Evolutionary conservation across 2,888 invertebrate genomes (phyloP), one percentile per base, ranked within the genome.

Genomic region (Cryptocheilus praepositus): DNA sequence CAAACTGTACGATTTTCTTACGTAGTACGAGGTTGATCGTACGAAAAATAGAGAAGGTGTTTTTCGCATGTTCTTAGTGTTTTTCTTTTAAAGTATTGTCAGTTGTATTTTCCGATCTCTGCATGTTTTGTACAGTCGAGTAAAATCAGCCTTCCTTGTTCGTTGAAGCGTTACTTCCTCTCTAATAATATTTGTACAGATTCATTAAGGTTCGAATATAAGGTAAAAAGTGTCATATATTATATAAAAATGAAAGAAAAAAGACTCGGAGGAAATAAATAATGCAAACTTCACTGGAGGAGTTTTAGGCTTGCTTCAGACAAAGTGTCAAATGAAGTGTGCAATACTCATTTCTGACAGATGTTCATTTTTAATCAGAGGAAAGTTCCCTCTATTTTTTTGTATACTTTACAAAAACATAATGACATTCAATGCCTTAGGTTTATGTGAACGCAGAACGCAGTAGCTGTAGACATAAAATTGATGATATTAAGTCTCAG

Each of bases 401-500:
- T 64, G 44, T 71, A 64, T 72, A 70, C 64, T 68, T 76, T 74
- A 76, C 66, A 73, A 73, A 78, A 78, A 71, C 72, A 72, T 71
- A 74, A 71, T 70, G 71, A 73, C 70, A 80, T 62, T 76, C 58
- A 74, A 74, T 77, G 74, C 70, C 77, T 76, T 72, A 36, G 72
- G 65, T 73, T 79, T 79, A 76, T 76, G 65, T 67, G 62, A 81
- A 83, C 69, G 80, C 70, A 74, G 77, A 76, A 74, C 74, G 73
- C 74, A 76, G 70, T 71, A 63, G 73, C 73, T 78, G 78, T 74
- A 68, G 74, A 75, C 75, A 74, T 80, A 76, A 76, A 78, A 79
- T 79, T 79, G 78, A 72, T 74, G 76, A 71, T 76, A 79, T 83
- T 82, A 85, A 84, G 87, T 88, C 78, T 88, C 88, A 70, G 87